phyloP scores from a whole-genome alignment of 1,140 invertebrate genomes.

The silkworm (Bombyx mori) region ASM3026992v2 NC_085110.1:8306501-8307000 shows the following conservation, averaged over 20 bases:
- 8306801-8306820: conserved; percentile 88
- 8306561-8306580: too few species aligned
- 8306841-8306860: conserved; percentile 86
- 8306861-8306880: conserved; percentile 74
- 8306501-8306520: conserved; percentile 90
- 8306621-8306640: too few species aligned
- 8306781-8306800: conserved; percentile 91
- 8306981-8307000: too few species aligned
- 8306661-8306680: neutral
- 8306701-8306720: neutral
- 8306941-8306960: too few species aligned
- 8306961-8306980: too few species aligned
- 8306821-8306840: conserved; percentile 90
- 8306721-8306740: conserved; percentile 36
- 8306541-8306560: neutral
- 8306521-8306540: conserved; percentile 88
- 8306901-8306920: conserved; percentile 85
- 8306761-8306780: conserved; percentile 85
- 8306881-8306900: conserved; percentile 92
- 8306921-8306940: conserved; percentile 71
- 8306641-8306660: neutral
- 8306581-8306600: too few species aligned
- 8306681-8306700: neutral
- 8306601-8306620: too few species aligned
- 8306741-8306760: conserved; percentile 60